Evolutionary conservation across 1,140 invertebrate genomes (phyloP), one percentile per base, ranked within the genome.

Genomic region (silkworm (Bombyx mori)): DNA sequence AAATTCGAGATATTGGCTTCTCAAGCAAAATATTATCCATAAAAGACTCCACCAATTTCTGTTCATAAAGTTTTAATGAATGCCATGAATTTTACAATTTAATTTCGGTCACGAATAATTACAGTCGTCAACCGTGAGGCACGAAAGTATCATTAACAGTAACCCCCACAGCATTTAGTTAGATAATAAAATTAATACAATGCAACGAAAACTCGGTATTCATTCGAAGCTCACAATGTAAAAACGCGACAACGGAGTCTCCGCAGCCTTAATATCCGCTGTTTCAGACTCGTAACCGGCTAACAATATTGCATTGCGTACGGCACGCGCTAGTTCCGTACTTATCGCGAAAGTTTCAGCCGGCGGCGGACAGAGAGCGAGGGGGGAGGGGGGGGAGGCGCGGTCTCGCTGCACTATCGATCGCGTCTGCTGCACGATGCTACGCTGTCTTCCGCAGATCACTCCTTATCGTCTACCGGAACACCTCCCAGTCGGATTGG

Each of bases 251-350:
- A 70, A 52, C 67, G 63, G 69, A 73, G 71, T 69, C 70, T 71
- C 66, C 77, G 71, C 73, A 74, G 78, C 78, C 77, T 83, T 84
- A 84, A 86, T 84, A 84, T 81, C 81, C 79, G 82, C 77, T 79
- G 77, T 84, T 81, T 75, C 76, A 82, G 77, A 79, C 82, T 86
- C 80, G 79, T 78, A 86, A 83, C 82, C 74, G 72, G 80, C 83
- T 85, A 86, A 86, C 83, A 85, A 86, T 86, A 85, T 86, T 85
- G 83, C 81, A 75, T 82, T 86, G 83, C 83, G 83, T 86, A 82
- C 79, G 68, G 65, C 73, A 82, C 83, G 80, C 83, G 83, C 75
- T 86, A 86, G 81, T 86, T 83, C 75, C 68, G 76, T 83, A 86
- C 81, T 86, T 85, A 85, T 86, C 81, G 80, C 80, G 74, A 85